These are phyloP conservation scores for Ictalurus punctatus DNA, from an alignment of 2,113 vertebrate species.

Conservation along the genomic window DNA sequence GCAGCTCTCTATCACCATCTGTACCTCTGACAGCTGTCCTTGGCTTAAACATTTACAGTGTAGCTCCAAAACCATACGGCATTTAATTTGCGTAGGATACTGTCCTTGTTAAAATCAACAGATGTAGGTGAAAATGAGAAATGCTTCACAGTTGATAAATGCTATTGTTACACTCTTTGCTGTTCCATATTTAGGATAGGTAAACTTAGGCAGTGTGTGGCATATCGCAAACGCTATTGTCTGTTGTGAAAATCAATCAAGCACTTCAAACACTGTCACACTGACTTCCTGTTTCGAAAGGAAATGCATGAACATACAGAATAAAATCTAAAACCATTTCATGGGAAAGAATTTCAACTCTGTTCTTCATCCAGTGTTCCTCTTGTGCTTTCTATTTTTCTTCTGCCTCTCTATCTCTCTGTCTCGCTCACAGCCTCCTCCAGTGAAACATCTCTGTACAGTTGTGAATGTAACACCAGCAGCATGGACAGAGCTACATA, in stretches of 20 bases:
- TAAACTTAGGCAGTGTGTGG: neutral
- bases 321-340: neutral
- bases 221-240: neutral
- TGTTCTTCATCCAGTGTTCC: neutral
- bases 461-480: conserved; percentile 2
- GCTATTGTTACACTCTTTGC: neutral
- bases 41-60: neutral
- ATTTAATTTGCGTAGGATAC: neutral
- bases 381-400: neutral
- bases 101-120: neutral
- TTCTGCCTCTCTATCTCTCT: neutral
- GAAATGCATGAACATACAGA: neutral
- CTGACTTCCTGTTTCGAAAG: neutral
- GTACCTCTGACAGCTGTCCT: neutral
- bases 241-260: neutral
- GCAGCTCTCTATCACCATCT: neutral
- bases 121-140: neutral
- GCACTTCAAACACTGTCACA: neutral
- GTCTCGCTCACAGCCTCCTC: neutral
- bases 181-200: neutral
- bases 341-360: neutral
- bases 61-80: neutral
- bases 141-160: neutral
- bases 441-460: neutral
- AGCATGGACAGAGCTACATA: neutral